Conservation (phyloP, 2,113 vertebrate genomes). For the Taxidea taxus region DNA sequence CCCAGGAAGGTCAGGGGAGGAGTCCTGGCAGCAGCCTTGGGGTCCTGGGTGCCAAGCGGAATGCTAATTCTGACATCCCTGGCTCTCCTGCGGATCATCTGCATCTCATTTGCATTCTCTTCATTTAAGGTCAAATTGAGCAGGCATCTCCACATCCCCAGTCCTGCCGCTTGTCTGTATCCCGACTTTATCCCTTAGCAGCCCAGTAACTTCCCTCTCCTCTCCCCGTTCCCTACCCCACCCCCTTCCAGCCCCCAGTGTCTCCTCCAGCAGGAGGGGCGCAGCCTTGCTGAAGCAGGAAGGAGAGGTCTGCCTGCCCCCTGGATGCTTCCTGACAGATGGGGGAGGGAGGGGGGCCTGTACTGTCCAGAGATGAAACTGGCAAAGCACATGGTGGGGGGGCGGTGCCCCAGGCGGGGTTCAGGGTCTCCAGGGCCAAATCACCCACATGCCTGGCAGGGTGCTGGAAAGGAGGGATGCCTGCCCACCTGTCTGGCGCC, state of each 20-base stretch:
- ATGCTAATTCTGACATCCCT: constrained; percentile 51
- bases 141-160: constrained; percentile 65
- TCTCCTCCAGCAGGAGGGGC: background rate
- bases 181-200: background rate
- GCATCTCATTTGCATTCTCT: constrained; percentile 74
- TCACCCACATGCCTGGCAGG: constrained; percentile 51
- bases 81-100: constrained; percentile 62
- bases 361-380: constrained; percentile 50
- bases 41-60: background rate
- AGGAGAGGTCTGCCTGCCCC: background rate
- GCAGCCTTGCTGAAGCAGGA: background rate
- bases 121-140: constrained; percentile 77
- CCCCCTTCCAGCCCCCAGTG: background rate
- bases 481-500: constrained; percentile 73
- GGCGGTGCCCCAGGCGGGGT: constrained; percentile 39
- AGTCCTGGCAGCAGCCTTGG: background rate
- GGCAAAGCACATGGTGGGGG: constrained; percentile 56
- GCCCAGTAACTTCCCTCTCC: background rate
- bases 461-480: constrained; percentile 35
- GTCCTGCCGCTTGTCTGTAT: constrained; percentile 41
- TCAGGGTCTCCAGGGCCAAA: constrained; percentile 69
- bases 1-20: background rate
- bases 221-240: background rate
- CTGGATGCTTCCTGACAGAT: constrained; percentile 58
- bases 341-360: constrained; percentile 56